These are phyloP conservation scores for Caenorhabditis doughertyi DNA, from an alignment of 2,888 invertebrate genomes.

Conservation along the genomic window DNA sequence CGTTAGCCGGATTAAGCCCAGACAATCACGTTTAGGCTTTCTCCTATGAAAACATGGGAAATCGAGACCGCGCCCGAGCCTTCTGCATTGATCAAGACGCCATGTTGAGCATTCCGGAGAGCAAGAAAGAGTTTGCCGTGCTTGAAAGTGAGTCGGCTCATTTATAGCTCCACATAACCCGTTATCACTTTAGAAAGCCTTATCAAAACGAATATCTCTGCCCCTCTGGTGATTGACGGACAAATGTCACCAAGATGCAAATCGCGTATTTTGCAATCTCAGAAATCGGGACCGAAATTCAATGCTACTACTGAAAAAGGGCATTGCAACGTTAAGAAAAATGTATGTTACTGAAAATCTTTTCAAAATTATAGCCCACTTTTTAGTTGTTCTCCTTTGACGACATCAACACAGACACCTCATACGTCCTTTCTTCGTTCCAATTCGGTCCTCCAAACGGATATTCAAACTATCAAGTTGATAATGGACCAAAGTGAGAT, in stretches of 20 bases:
- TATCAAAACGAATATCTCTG: not conserved
- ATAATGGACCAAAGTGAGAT: too few relatives aligned
- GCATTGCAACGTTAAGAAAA: not conserved
- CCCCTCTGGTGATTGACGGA: slow-evolving; percentile 3
- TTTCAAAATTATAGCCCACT: too few relatives aligned
- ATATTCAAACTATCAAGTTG: not conserved
- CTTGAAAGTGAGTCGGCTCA: not conserved
- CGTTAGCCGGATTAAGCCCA: too few relatives aligned
- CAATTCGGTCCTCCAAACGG: not conserved
- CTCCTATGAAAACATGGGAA: not conserved
- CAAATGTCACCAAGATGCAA: slow-evolving; percentile 5
- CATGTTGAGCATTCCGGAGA: slow-evolving; percentile 3
- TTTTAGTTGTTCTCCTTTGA: not conserved
- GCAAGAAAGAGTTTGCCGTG: not conserved
- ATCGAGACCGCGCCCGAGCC: slow-evolving; percentile 3
- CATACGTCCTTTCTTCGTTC: not conserved
- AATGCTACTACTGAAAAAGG: not conserved
- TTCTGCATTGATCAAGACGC: not conserved
- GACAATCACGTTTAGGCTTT: not conserved
- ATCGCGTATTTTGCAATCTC: not conserved
- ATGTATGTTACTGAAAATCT: too few relatives aligned
- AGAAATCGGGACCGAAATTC: not conserved
- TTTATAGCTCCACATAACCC: not conserved
- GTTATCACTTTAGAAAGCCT: not conserved
- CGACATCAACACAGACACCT: not conserved